phyloP scores from a whole-genome alignment of 2,888 invertebrate genomes.

The Xestobium rufovillosum region DNA sequence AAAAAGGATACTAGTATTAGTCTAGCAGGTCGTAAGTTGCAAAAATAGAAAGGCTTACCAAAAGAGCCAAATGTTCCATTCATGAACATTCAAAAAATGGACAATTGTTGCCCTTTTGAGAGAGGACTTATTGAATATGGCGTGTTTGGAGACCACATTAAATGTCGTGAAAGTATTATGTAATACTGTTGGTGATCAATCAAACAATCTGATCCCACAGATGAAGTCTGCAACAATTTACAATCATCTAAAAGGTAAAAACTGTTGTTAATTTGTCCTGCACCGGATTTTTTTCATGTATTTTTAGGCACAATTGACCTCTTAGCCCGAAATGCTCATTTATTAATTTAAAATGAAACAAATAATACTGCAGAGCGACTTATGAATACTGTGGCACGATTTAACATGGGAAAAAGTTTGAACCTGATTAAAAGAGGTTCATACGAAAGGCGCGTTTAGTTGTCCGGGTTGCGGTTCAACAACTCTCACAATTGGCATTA shows the following conservation, averaged over 20 bases:
- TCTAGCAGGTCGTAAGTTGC: slow-evolving; percentile 16
- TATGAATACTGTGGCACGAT: slow-evolving; percentile 14
- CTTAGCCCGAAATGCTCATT: too few relatives aligned
- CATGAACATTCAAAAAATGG: slow-evolving; percentile 22
- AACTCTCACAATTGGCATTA: slow-evolving; percentile 7
- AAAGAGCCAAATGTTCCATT: slow-evolving; percentile 22
- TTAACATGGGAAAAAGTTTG: slow-evolving; percentile 14
- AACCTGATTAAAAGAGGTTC: slow-evolving; percentile 13
- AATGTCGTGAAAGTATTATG: slow-evolving; percentile 10
- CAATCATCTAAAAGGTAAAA: neutral
- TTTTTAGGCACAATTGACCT: too few relatives aligned
- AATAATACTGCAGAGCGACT: slow-evolving; percentile 13
- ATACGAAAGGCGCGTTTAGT: slow-evolving; percentile 7
- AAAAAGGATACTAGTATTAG: slow-evolving; percentile 20
- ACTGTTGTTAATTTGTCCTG: too few relatives aligned
- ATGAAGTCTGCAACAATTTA: slow-evolving; percentile 9
- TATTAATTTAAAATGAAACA: slow-evolving; percentile 13
- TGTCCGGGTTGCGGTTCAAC: slow-evolving; percentile 10
- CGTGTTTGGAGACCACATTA: slow-evolving; percentile 4
- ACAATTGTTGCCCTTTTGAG: slow-evolving; percentile 14
- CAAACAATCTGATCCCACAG: slow-evolving; percentile 4
- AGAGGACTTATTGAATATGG: slow-evolving; percentile 14
- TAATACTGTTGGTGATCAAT: slow-evolving; percentile 8
- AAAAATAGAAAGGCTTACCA: slow-evolving; percentile 13
- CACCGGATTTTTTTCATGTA: slow-evolving; percentile 2